These are phyloP conservation scores for Isichthys henryi DNA, from an alignment of 2,113 vertebrate species.

Conservation along the genomic window DNA sequence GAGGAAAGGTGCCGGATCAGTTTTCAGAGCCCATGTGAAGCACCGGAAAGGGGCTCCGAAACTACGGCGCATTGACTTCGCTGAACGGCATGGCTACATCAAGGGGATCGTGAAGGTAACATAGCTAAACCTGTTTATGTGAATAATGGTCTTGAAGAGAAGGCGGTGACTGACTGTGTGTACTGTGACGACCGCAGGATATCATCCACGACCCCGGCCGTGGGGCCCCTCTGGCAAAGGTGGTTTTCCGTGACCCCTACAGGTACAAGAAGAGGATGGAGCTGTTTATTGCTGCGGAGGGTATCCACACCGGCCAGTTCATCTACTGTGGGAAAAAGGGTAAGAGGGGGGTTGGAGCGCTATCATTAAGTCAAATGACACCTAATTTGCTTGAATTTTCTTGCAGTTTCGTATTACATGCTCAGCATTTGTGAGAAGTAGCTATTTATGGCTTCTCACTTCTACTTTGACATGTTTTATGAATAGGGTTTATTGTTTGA, in stretches of 20 bases:
- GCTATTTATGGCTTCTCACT: neutral
- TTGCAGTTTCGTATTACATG: neutral
- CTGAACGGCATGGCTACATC: constrained; percentile 94
- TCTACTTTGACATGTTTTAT: neutral
- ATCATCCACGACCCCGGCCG: constrained; percentile 96
- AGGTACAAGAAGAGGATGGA: constrained; percentile 95
- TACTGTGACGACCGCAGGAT: constrained; percentile 59
- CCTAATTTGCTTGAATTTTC: neutral
- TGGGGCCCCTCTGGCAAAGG: constrained; percentile 90
- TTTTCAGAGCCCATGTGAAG: constrained; percentile 92
- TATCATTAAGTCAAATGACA: neutral
- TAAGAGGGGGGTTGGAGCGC: constrained; percentile 36
- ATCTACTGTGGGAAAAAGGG: constrained; percentile 98
- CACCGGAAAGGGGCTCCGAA: constrained; percentile 92
- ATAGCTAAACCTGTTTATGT: neutral
- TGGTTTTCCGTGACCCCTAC: constrained; percentile 90
- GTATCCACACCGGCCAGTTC: constrained; percentile 95
- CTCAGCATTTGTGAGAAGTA: neutral
- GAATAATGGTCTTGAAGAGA: neutral
- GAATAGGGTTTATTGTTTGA: neutral
- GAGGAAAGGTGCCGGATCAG: constrained; percentile 93
- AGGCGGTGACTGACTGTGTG: neutral
- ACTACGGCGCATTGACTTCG: constrained; percentile 89
- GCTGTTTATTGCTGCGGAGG: constrained; percentile 92
- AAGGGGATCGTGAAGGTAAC: constrained; percentile 94